phyloP scores from a whole-genome alignment of 2,888 invertebrate genomes.

The Globia sparganii region DNA sequence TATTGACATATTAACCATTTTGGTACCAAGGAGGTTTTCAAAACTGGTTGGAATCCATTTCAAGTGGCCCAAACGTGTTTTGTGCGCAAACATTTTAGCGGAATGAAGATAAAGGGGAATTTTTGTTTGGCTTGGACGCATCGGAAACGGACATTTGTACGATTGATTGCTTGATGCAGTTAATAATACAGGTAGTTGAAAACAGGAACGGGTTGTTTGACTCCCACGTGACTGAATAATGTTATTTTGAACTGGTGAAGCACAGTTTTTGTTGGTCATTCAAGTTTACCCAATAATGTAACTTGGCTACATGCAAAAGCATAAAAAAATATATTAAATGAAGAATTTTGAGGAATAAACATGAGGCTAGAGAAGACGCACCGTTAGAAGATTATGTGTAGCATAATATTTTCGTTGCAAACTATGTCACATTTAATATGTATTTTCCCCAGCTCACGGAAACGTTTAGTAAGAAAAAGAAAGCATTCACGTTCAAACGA shows the following conservation, averaged over 20 bases:
- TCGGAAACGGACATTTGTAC: conserved; percentile 61
- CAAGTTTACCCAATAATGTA: no score
- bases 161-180: conserved; percentile 40
- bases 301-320: not conserved
- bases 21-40: conserved; percentile 33
- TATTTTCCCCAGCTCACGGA: conserved; percentile 12
- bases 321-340: not conserved
- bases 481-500: conserved; percentile 12
- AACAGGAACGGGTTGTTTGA: not conserved
- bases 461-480: conserved; percentile 13
- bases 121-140: conserved; percentile 55
- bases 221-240: not conserved
- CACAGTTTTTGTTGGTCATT: not conserved
- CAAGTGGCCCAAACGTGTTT: conserved; percentile 50
- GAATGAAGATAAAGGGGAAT: conserved; percentile 62
- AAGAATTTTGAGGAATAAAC: not conserved
- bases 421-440: not conserved
- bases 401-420: not conserved
- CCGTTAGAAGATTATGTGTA: not conserved
- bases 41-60: conserved; percentile 51
- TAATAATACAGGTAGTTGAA: conserved; percentile 12
- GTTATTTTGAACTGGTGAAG: not conserved
- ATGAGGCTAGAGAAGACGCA: not conserved
- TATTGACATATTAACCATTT: conserved; percentile 46
- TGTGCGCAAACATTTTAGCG: conserved; percentile 64